Conservation (phyloP, 2,888 invertebrate genomes). For the Dryomyza anilis region DNA sequence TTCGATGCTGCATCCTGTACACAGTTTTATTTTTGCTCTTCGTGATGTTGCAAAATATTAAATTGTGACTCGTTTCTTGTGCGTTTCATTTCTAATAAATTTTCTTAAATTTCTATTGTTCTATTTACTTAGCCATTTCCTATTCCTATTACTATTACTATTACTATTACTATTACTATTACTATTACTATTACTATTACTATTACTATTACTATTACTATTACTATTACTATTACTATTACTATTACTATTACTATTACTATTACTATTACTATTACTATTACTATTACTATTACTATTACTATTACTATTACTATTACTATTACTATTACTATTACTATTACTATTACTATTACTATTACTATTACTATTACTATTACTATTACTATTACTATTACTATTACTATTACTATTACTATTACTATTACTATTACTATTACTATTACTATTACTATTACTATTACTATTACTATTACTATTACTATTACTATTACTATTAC, state of each 20-base stretch:
- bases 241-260: not conserved
- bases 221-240: not conserved
- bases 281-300: not conserved
- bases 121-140: too few species aligned
- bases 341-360: not conserved
- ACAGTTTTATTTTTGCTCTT: too few species aligned
- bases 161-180: not conserved
- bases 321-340: not conserved
- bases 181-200: not conserved
- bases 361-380: not conserved
- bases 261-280: not conserved
- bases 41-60: too few species aligned
- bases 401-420: not conserved
- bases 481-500: not conserved
- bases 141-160: not conserved
- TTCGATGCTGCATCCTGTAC: too few species aligned
- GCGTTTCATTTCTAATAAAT: too few species aligned
- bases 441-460: not conserved
- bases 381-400: not conserved
- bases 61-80: too few species aligned
- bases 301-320: not conserved
- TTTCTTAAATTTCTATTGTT: too few species aligned
- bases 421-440: not conserved
- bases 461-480: not conserved
- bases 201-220: not conserved